Conservation (phyloP, 2,113 vertebrate genomes). For the Actenoides lindsayi region DNA sequence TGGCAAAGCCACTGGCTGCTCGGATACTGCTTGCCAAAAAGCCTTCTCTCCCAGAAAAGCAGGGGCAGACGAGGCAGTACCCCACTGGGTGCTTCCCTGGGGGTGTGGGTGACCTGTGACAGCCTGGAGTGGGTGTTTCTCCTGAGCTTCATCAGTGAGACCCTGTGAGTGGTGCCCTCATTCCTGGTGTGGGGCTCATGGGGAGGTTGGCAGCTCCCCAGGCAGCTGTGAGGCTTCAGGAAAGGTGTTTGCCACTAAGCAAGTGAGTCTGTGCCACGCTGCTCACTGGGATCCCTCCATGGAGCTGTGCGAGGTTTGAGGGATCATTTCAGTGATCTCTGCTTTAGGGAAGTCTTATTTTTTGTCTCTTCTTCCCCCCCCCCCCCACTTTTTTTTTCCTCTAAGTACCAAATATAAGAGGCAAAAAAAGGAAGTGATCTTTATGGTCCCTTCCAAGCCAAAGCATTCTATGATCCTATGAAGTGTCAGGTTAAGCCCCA, state of each 20-base stretch:
- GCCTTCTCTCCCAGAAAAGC: not conserved
- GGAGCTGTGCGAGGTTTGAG: not conserved
- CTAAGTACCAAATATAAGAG: not conserved
- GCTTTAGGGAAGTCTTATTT: not conserved
- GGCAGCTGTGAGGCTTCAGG: not conserved
- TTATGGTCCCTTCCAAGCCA: not conserved
- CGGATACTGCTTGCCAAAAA: not conserved
- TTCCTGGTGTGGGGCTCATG: fast-evolving
- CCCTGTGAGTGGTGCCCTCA: fast-evolving
- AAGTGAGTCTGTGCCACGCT: not conserved
- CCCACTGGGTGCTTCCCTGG: fast-evolving
- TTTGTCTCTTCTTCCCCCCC: not conserved
- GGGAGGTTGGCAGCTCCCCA: not conserved
- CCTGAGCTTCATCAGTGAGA: fast-evolving
- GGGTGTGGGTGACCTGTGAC: fast-evolving
- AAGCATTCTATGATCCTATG: not conserved
- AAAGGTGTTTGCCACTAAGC: not conserved
- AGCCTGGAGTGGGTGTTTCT: not conserved
- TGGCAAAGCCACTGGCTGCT: not conserved
- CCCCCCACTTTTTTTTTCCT: not conserved
- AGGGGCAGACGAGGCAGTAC: not conserved
- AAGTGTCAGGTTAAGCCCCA: not conserved
- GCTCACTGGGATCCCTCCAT: fast-evolving
- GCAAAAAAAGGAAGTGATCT: not conserved
- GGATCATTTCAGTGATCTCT: fast-evolving